These are phyloP conservation scores for Pluvialis apricaria DNA, from an alignment of 2,113 vertebrate genomes.

Conservation along the genomic window DNA sequence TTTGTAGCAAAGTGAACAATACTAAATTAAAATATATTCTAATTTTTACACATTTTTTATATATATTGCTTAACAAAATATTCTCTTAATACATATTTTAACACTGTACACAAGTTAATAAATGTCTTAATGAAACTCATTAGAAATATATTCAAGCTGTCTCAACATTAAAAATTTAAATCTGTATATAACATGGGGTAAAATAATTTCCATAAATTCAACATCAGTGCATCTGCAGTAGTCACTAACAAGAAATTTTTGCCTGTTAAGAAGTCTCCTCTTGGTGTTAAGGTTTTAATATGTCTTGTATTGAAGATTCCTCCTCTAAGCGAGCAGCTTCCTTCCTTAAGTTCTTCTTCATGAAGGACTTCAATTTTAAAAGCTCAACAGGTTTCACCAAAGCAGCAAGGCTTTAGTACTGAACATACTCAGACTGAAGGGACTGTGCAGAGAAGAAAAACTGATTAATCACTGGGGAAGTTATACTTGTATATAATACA, in stretches of 20 bases:
- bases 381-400: slow-evolving; percentile 57
- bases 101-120: slow-evolving; percentile 75
- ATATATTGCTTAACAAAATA: slow-evolving; percentile 76
- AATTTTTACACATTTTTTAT: slow-evolving; percentile 70
- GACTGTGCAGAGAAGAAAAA: slow-evolving; percentile 82
- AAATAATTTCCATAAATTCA: slow-evolving; percentile 49
- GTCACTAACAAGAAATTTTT: slow-evolving; percentile 48
- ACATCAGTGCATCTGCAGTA: slow-evolving; percentile 71
- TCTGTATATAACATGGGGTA: slow-evolving; percentile 34
- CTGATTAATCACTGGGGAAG: slow-evolving; percentile 33
- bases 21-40: slow-evolving; percentile 77
- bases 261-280: slow-evolving; percentile 30
- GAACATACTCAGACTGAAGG: slow-evolving; percentile 92
- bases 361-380: slow-evolving; percentile 2
- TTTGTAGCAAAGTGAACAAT: slow-evolving; percentile 69
- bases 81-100: slow-evolving; percentile 70
- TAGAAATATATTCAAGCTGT: slow-evolving; percentile 68
- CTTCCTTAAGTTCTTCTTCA: slow-evolving; percentile 22
- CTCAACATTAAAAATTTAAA: slow-evolving; percentile 54
- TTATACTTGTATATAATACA: background rate
- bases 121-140: slow-evolving; percentile 63
- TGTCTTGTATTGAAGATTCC: slow-evolving; percentile 22
- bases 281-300: slow-evolving; percentile 24
- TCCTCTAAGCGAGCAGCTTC: slow-evolving; percentile 8
- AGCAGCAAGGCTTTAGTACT: slow-evolving; percentile 82